Evolutionary conservation across 2,797 vertebrate genomes (phyloP), one percentile per base, ranked within the genome.

Genomic region (Gymnocypris eckloni): DNA sequence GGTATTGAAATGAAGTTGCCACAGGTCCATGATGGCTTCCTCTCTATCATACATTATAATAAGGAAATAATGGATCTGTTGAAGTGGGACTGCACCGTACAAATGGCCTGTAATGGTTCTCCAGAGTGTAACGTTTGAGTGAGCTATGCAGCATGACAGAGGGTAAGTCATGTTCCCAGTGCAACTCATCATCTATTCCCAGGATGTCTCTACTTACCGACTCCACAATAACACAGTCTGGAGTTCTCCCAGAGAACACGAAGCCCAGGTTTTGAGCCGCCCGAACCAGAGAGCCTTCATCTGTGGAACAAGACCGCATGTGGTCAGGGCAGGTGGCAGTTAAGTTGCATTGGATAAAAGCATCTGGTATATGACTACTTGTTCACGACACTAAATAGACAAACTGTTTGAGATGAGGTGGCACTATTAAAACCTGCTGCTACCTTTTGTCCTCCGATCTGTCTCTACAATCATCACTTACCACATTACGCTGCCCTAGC

Each of bases 261-360:
- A 99, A 99, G 88, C 92, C 97, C 85, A 99, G 92, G 90, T 95
- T 95, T 50, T 89, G 96, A 54, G 98, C 98, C 45, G 98, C 98
- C 94, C 97, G 96, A 91, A 99, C 98, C 92, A 99, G 92, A 0
- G 98, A 97, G 22, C 97, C 97, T 92, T 99, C 98, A 93, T 99
- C 98, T 99, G 87, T 56, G 88, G 87, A 59, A 67, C 25, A 73
- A 70, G 11, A 88, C 12, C 56, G 76, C 11, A 45, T 45, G 22
- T 56, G 48, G 52, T 84, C 4, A 86, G 67, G 66, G 48, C 48
- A 20, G 39, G 61, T 64, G 76, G 50, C 8, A 5, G 61, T 83
- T 13, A 70, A 71, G 75, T n/a, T 80, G 33, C n/a, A 45, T 9
- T 25, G 67, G 52, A 79, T 28, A 41, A 72, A 71, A 84, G 59